Conservation (phyloP, 2,113 vertebrate genomes). For the Python bivittatus region DNA sequence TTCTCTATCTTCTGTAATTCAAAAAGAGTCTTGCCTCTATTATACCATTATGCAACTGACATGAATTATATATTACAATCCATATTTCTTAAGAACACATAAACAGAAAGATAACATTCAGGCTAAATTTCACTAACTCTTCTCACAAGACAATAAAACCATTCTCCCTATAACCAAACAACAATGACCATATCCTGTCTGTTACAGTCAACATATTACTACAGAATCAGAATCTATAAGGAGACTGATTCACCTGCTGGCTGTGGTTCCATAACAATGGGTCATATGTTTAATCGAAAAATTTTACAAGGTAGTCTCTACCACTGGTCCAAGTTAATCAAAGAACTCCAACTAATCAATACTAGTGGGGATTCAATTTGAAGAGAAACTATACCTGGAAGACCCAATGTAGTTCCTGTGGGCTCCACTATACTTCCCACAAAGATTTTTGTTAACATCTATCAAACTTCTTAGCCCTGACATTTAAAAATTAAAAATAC, state of each 20-base stretch:
- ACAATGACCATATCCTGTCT: too few relatives aligned
- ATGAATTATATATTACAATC: not conserved
- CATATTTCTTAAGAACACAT: not conserved
- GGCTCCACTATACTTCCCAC: not conserved
- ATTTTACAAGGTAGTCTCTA: not conserved
- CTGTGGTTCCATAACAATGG: not conserved
- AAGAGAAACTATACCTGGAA: not conserved
- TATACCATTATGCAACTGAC: not conserved
- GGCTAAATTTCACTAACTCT: not conserved
- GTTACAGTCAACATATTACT: not conserved
- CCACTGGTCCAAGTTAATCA: not conserved
- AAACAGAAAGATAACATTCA: not conserved
- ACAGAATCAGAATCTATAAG: not conserved
- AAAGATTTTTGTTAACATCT: not conserved
- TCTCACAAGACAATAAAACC: not conserved
- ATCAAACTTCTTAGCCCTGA: not conserved
- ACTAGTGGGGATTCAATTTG: not conserved
- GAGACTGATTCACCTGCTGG: too few relatives aligned
- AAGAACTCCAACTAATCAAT: not conserved
- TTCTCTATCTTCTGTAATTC: too few relatives aligned
- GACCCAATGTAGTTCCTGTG: not conserved
- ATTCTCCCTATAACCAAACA: not conserved
- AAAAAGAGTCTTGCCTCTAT: not conserved
- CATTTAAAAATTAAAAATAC: not conserved
- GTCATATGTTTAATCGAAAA: not conserved